A percentile compares a stretch with the other conserved stretches of the same genome.
These are phyloP conservation scores for Channallabes apus DNA, from an alignment of 2,797 vertebrate species.

Conservation along the genomic window DNA sequence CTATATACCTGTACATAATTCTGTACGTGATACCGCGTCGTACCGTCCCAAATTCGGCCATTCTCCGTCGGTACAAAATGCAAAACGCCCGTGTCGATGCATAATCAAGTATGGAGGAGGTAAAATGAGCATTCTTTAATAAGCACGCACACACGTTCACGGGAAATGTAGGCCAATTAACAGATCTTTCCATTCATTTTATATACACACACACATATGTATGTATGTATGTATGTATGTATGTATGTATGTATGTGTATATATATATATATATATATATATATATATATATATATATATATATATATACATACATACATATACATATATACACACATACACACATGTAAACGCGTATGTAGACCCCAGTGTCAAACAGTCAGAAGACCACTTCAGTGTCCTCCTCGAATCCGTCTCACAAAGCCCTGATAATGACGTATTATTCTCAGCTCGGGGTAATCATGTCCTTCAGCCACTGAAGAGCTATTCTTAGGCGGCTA, in stretches of 20 bases:
- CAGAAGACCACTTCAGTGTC: conserved; percentile 64
- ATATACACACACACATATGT: no score
- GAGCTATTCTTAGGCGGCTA: conserved; percentile 63
- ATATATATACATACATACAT: no score
- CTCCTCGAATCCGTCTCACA: conserved; percentile 66
- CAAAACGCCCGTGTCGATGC: conserved; percentile 29
- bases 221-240: no score
- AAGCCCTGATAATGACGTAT: conserved; percentile 69
- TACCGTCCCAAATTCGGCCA: conserved; percentile 21
- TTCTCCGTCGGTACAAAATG: conserved; percentile 41
- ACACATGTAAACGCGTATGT: neutral
- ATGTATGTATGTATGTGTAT: no score
- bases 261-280: no score
- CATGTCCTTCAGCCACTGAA: conserved; percentile 69
- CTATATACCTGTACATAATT: conserved; percentile 55
- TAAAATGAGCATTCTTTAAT: conserved; percentile 35
- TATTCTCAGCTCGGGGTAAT: conserved; percentile 67
- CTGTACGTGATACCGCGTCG: conserved; percentile 45
- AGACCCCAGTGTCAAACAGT: conserved; percentile 66
- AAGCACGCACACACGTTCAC: conserved; percentile 61
- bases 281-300: no score
- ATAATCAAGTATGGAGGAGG: conserved; percentile 35
- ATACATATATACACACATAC: no score
- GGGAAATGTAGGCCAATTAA: conserved; percentile 59
- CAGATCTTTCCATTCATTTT: conserved; percentile 59